Evolutionary conservation across 2,888 invertebrate species (phyloP), one percentile per base, ranked within the genome.

Genomic region (Hanleya hanleyi): DNA sequence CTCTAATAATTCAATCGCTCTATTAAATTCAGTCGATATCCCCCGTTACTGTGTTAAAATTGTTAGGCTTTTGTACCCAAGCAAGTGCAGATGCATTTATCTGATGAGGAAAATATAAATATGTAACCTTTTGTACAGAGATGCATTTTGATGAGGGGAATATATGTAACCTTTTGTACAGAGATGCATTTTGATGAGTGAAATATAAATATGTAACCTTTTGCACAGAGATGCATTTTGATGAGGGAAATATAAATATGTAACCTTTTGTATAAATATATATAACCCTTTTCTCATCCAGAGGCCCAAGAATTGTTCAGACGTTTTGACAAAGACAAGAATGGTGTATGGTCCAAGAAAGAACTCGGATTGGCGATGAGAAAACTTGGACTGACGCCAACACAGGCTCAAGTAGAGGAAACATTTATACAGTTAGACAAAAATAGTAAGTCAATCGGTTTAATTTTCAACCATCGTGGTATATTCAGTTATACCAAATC

Each of bases 291-390:
- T 22, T 57, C 15, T 26, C 29, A 29, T 29, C n/a, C 76, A 79
- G 79, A 79, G 61, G 47, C 75, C 0, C 65, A 71, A 22, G 79
- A 79, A 15, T 73, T 79, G 75, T 79, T 79, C 47, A 26, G 67
- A 4, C 18, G 77, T 18, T 79, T 79, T 50, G 79, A 79, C 66
- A 75, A 74, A 47, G 70, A 79, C 38, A 66, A 69, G 0, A 77
- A 79, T 65, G 75, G 75, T 7, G 68, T 61, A 35, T 77, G 77
- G 22, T 69, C 79, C 0, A 68, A 65, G 15, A 73, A 73, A n/a
- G 79, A 79, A 49, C 69, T 79, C 68, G 75, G 77, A 12, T 68
- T 68, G 9, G 75, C 75, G 12, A 41, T 79, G 26, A 36, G 72
- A 18, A 65, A 51, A n/a, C 50, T 79, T 32, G 79, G 79, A 0